Conservation (phyloP, 2,888 invertebrate species). For the Parochlus steinenii region DNA sequence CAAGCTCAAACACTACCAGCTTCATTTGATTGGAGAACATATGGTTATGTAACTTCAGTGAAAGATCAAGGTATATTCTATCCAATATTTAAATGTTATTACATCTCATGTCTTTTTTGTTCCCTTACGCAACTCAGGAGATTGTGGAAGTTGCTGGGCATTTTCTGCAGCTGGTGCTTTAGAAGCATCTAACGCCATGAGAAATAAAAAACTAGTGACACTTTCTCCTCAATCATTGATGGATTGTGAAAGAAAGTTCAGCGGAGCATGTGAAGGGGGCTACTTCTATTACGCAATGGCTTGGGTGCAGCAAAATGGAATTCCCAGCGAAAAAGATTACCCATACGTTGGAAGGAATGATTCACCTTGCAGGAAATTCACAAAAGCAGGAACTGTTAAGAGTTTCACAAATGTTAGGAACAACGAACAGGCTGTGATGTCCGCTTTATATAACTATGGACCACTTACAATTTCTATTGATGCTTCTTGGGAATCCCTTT, state of each 20-base stretch:
- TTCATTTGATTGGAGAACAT: conserved; percentile 28
- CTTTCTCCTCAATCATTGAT: conserved; percentile 27
- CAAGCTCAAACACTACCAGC: no score
- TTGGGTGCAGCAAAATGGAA: conserved; percentile 20
- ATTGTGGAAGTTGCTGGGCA: conserved; percentile 28
- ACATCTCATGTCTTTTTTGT: no score
- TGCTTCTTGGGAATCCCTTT: conserved; percentile 23
- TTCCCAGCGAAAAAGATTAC: conserved; percentile 21
- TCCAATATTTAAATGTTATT: no score
- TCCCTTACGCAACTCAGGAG: no score
- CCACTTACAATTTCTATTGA: conserved; percentile 26
- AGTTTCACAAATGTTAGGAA: no score
- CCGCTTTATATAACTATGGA: conserved; percentile 24
- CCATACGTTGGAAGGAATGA: conserved; percentile 23
- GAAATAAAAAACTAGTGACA: conserved; percentile 21
- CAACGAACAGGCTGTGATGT: conserved; percentile 25
- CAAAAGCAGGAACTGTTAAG: no score
- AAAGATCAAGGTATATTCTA: conserved; percentile 29
- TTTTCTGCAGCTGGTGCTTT: conserved; percentile 27
- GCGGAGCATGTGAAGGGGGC: conserved; percentile 26
- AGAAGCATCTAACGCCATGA: conserved; percentile 26
- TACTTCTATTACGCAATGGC: conserved; percentile 27
- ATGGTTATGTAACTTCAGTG: conserved; percentile 26
- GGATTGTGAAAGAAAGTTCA: conserved; percentile 22
- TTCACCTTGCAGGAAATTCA: conserved; percentile 19